Evolutionary conservation across 2,113 vertebrate species (phyloP), one percentile per base, ranked within the genome.

Genomic region (Propithecus coquereli): DNA sequence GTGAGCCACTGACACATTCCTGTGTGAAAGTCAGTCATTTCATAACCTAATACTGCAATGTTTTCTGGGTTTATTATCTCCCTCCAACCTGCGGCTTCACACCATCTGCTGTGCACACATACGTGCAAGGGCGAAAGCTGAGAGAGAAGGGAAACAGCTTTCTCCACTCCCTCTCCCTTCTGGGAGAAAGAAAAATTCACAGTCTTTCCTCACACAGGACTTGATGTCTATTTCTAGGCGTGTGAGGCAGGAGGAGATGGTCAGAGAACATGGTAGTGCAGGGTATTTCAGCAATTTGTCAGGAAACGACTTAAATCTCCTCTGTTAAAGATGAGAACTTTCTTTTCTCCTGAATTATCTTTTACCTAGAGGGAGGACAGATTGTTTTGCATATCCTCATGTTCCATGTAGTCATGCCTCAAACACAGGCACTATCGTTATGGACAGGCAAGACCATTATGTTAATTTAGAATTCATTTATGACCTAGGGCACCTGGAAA

Each of bases 11-110:
- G 97, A 90, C 25, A 16, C 4, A 14, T 76, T 97, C 92, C 95
- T 74, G 8, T 95, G 94, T 97, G 98, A 97, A 98, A 98, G 95
- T 96, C 94, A 96, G 85, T 92, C 96, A 91, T 95, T 98, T 97
- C 89, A 89, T 97, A 97, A 96, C 93, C 94, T 96, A 86, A 80
- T 97, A 93, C 92, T 92, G 89, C 77, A 22, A 0, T 89, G 6
- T 73, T 91, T 93, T 57, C 83, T n/a, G 96, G 95, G 86, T 97
- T 97, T 97, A 89, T 97, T 96, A 86, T 95, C 47, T 96, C 80
- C 94, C n/a, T 97, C 66, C 91, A 97, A 93, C 97, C 97, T 96
- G 95, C 79, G 23, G 95, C 93, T 97, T 61, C 0, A 47, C 54
- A 94, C 98, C 97, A 93, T 98, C 97, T 98, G 98, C 93, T 65